Conservation (phyloP, 2,888 invertebrate genomes). For the Apotomis capreana region DNA sequence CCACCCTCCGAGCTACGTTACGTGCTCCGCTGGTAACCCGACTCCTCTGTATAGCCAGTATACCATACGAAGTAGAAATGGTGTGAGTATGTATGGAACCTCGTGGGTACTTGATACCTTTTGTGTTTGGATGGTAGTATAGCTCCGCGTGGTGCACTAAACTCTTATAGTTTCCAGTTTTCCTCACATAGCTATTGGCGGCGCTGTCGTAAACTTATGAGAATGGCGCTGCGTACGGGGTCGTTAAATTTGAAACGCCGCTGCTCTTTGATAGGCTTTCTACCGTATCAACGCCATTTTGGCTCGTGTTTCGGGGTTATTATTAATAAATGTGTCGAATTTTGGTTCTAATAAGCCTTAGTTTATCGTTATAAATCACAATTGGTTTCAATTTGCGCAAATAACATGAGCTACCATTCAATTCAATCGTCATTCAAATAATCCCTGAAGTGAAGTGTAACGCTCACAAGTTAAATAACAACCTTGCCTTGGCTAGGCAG, state of each 20-base stretch:
- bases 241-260: constrained; percentile 41
- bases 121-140: constrained; percentile 1
- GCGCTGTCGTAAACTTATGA: constrained; percentile 51
- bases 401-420: too few species aligned
- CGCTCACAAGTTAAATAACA: neutral
- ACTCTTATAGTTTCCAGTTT: constrained; percentile 49
- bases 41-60: constrained; percentile 52
- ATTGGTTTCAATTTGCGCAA: neutral
- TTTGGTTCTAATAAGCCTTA: neutral
- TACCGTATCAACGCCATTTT: constrained; percentile 22
- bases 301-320: constrained; percentile 23
- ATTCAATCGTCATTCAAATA: too few species aligned
- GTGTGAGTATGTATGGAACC: neutral
- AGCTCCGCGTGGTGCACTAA: constrained; percentile 49
- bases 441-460: neutral
- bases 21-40: constrained; percentile 63
- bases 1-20: constrained; percentile 46
- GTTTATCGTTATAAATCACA: neutral
- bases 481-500: neutral
- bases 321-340: constrained; percentile 17
- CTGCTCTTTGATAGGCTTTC: constrained; percentile 38
- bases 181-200: constrained; percentile 47
- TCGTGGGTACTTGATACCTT: constrained; percentile 10
- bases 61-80: constrained; percentile 7
- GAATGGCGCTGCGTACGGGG: constrained; percentile 35